Base-by-base conservation (phyloP, 2,797 vertebrate genomes). In the Typhlichthys eigenmanni region DNA sequence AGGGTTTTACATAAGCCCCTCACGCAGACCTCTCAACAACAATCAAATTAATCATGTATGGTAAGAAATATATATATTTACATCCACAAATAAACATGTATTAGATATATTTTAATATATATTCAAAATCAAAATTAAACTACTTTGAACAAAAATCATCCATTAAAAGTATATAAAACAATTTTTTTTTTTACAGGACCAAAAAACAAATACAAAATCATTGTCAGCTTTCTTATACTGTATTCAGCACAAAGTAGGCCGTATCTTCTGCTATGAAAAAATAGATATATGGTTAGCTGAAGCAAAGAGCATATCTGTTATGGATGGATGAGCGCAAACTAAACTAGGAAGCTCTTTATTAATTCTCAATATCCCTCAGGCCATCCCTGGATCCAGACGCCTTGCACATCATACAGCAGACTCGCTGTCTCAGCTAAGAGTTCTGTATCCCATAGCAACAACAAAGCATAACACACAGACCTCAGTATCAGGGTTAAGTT, bases 191-290 rank as follows among this genome's bases (percentile, higher is more conserved):
- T 43, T 43, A 43, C 38, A 43, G 7, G 7, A 43, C 38, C 9
- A 43, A 43, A 9, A 53, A 19, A n/a, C 56, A 61, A 48, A 60
- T 75, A 58, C 47, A 62, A 73, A 57, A 58, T 34, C 57, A 52
- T 38, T 19, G 46, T 68, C 58, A 6, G 2, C 48, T 49, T 49
- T 14, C 53, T 58, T 63, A 78, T 57, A 29, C 24, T 29, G 24
- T 29, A 67, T 58, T 11, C 50, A 71, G 46, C 5, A 17, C 58
- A 58, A 66, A 78, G 49, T 71, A 46, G 76, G 74, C 47, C 80
- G 65, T 48, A 66, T 72, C 74, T 6, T 32, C 62, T 68, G 47
- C 0, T 29, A 17, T 32, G 47, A 38, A 29, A 29, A 29, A 29
- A 29, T 4, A 29, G 24, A 24, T 52, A n/a, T 58, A 45, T 43